phyloP scores from a whole-genome alignment of 2,797 vertebrate genomes.

The Rhabdomys pumilio region DNA sequence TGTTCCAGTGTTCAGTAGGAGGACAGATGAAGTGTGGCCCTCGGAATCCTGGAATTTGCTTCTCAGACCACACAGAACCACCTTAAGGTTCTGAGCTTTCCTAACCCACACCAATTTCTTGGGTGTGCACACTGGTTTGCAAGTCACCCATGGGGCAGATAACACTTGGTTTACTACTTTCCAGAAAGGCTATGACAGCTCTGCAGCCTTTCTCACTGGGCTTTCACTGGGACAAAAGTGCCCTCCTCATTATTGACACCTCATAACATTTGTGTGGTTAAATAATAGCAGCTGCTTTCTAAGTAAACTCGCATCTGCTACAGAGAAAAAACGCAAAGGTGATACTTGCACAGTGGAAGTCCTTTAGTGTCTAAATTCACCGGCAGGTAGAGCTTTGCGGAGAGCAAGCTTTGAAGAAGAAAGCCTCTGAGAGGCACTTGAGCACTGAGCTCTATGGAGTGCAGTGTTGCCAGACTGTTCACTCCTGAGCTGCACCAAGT shows the following conservation, averaged over 20 bases:
- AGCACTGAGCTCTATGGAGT: neutral
- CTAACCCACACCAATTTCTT: neutral
- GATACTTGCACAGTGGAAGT: neutral
- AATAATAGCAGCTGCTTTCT: conserved; percentile 1
- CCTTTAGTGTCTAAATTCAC: neutral
- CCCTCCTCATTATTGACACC: conserved; percentile 25
- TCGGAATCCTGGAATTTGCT: conserved; percentile 2
- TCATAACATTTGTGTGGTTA: conserved; percentile 5
- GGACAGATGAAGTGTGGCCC: neutral
- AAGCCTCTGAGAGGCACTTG: conserved; percentile 16
- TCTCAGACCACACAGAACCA: conserved; percentile 23
- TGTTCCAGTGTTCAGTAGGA: neutral
- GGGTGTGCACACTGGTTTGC: neutral
- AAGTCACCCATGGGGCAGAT: neutral
- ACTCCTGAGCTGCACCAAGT: neutral
- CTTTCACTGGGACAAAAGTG: conserved; percentile 5
- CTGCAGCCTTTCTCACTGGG: neutral
- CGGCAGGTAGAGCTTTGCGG: conserved; percentile 6
- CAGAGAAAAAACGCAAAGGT: neutral
- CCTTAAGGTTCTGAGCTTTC: neutral
- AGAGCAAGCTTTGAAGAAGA: neutral
- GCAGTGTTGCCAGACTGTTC: neutral
- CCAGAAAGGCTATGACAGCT: neutral
- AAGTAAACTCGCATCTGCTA: conserved; percentile 27
- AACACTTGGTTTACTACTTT: neutral